Conservation (phyloP, 2,113 vertebrate genomes). For the Dendropsophus ebraccatus region DNA sequence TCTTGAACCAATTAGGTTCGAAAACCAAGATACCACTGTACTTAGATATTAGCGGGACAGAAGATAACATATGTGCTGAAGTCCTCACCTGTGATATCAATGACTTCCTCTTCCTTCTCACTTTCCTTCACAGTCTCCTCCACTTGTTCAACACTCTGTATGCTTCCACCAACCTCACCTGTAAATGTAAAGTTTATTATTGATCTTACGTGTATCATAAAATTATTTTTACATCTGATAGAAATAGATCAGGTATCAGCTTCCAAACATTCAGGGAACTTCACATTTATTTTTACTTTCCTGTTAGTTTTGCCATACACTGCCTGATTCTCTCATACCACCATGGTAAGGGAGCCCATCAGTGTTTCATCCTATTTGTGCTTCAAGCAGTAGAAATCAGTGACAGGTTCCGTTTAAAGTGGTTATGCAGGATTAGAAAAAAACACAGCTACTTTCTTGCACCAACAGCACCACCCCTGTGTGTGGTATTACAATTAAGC, state of each 20-base stretch:
- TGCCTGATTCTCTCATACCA: too few species aligned
- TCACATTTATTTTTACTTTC: not conserved
- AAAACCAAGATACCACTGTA: too few species aligned
- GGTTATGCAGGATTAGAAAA: too few species aligned
- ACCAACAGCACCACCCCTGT: too few species aligned
- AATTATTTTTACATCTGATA: not conserved
- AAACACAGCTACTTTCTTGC: too few species aligned
- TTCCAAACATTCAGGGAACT: not conserved
- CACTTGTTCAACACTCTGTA: not conserved
- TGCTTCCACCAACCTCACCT: not conserved
- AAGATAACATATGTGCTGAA: not conserved
- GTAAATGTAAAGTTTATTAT: not conserved
- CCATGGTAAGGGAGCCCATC: too few species aligned
- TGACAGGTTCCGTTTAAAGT: too few species aligned
- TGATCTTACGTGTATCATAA: not conserved
- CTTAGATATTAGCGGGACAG: too few species aligned
- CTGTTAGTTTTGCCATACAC: not conserved
- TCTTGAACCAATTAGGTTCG: too few species aligned
- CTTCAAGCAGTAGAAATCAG: too few species aligned
- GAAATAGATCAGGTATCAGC: not conserved
- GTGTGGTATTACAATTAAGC: too few species aligned
- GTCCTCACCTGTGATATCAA: slow-evolving; percentile 16
- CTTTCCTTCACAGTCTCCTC: not conserved
- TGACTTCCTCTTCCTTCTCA: not conserved
- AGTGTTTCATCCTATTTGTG: too few species aligned